Evolutionary conservation across 1,140 invertebrate genomes (phyloP), one percentile per base, ranked within the genome.

Genomic region (Drosophila chauvacae): DNA sequence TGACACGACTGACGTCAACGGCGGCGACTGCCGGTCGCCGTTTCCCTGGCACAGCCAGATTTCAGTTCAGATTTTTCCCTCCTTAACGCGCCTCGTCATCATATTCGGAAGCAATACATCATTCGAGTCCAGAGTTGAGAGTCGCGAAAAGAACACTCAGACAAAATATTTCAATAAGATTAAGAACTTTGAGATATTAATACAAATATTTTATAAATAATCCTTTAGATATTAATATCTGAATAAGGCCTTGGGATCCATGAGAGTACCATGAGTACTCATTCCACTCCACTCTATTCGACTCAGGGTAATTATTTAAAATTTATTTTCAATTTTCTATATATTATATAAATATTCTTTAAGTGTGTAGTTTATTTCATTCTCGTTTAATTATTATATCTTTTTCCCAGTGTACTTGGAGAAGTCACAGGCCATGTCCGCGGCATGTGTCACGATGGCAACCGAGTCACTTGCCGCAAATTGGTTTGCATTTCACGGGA

Each of bases 61-160:
- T 84, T 78, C 73, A 64, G 82, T 58, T 61, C 77, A 53, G 76
- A 77, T 41, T 72, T 76, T 71, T 63, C 41, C 33, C 66, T 55
- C 48, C 66, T 85, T 88, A 88, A 90, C 85, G 72, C 85, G 85
- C 86, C 86, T 71, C 85, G 85, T 90, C 85, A 90, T 90, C 85
- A 90, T 90, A 90, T 90, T 90, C 85, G 85, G 85, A 90, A 90
- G 85, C 85, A 90, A 90, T 90, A 76, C 85, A 90, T 90, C 85
- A 90, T 90, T 85, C 78, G n/a, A 47, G 59, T 57, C 39, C 55
- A 66, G 33, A 35, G 61, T 42, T 53, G 61, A 51, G 57, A 77
- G 56, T 37, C 37, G 55, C 28, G 37, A 64, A 53, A 65, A 53
- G 6, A 45, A 39, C 66, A 70, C 66, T 7, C 10, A 20, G 28